Conservation (phyloP, 1,140 invertebrate genomes). For the Meloidogyne exigua region DNA sequence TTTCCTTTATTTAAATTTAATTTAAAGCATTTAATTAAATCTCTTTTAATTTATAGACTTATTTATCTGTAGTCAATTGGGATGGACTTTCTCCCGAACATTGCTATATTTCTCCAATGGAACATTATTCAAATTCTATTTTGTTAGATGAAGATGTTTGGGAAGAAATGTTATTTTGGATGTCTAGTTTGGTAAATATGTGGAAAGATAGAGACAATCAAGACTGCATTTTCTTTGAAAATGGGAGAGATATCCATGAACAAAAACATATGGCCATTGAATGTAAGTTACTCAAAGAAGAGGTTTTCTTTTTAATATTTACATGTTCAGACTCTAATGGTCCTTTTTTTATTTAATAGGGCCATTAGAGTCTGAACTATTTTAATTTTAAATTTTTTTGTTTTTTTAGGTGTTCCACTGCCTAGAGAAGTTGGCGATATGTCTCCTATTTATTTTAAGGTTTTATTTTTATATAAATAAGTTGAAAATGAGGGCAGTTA, state of each 20-base stretch:
- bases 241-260: conserved; percentile 69
- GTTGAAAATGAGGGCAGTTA: too few species aligned
- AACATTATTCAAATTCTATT: conserved; percentile 76
- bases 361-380: too few species aligned
- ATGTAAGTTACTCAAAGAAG: conserved; percentile 66
- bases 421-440: conserved; percentile 77
- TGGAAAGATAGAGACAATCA: conserved; percentile 65
- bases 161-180: conserved; percentile 76
- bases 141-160: conserved; percentile 88
- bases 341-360: too few species aligned
- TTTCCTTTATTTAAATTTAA: too few species aligned
- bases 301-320: too few species aligned
- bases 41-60: conserved; percentile 66
- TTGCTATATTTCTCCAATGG: conserved; percentile 81
- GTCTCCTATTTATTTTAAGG: conserved; percentile 90
- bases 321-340: too few species aligned
- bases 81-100: conserved; percentile 80
- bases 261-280: conserved; percentile 83
- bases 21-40: too few species aligned
- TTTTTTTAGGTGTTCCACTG: conserved; percentile 71
- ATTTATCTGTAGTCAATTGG: conserved; percentile 76
- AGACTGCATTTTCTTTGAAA: conserved; percentile 86
- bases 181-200: conserved; percentile 76
- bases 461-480: too few species aligned
- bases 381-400: too few species aligned